Evolutionary conservation across 30 jellyfish, hydroid and myxozoan genomes (phyloP).

Genomic region (Pseudorhiza aurosa): DNA sequence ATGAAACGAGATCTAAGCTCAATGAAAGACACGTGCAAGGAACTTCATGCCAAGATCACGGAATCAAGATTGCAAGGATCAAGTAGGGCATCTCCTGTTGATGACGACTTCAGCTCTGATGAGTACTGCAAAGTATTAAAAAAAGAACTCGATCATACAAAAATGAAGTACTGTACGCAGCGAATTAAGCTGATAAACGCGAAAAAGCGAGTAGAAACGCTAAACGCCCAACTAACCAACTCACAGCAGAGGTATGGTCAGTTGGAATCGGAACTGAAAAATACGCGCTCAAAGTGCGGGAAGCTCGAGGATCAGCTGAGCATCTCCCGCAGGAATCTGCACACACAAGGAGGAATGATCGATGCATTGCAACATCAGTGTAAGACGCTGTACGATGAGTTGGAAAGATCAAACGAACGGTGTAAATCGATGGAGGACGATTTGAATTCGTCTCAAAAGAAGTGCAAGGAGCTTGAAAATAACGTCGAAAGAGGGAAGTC

Average conservation of each 20-base stretch:
- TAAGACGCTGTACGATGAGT: conserved; percentile 81
- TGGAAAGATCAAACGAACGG: conserved; percentile 68
- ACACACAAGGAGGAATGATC: conserved; percentile 91
- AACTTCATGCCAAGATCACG: conserved; percentile 55
- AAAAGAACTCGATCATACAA: conserved; percentile 83
- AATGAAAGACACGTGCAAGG: conserved; percentile 58
- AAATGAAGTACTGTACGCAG: conserved; percentile 84
- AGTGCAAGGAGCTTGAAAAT: conserved; percentile 44
- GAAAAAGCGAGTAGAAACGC: conserved; percentile 79
- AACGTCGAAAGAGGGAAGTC: conserved; percentile 45
- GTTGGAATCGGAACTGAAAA: conserved; percentile 60
- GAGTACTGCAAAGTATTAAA: conserved; percentile 69
- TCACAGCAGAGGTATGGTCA: conserved; percentile 49
- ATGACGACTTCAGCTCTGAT: conserved; percentile 41
- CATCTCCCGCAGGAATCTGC: conserved; percentile 76
- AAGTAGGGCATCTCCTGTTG: not conserved
- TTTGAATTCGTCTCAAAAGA: conserved; percentile 24
- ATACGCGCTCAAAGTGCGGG: conserved; percentile 65
- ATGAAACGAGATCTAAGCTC: conserved; percentile 60
- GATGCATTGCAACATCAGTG: conserved; percentile 96
- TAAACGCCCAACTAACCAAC: conserved; percentile 74
- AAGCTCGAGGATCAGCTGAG: conserved; percentile 82
- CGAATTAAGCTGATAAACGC: conserved; percentile 89
- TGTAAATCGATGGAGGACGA: conserved; percentile 61
- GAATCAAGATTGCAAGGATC: conserved; percentile 63